Base-by-base conservation (phyloP, 2,888 invertebrate species). In the Drosophila mettleri region DNA sequence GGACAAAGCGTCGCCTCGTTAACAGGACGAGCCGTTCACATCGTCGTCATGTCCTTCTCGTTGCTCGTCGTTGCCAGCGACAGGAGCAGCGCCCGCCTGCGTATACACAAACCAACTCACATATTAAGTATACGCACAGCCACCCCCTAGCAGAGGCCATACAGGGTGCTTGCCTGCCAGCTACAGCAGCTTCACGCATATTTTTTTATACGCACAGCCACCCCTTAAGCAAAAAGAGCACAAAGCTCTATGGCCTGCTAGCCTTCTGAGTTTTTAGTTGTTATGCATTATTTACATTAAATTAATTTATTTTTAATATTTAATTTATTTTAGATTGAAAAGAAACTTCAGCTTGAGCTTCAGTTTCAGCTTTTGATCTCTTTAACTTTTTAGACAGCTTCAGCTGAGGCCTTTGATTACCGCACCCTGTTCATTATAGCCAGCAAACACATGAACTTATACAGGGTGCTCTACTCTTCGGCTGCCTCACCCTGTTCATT, bases 1-100 rank as follows among this genome's bases (percentile, higher is more conserved):
- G 90, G 78, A 74, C 81, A 69, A 72, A 63, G 62, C 49, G 75
- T 72, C 73, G 76, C 80, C 86, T 85, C 86, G 90, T 89, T 84
- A 84, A 89, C 82, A 49, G 79, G 86, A 68, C 86, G 83, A 65
- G 69, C 80, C 67, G 43, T 84, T 69, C 76, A 77, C 73, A 70
- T 61, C 75, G 76, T 70, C 54, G 64, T 55, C 69, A 79, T 49
- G 49, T 70, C 75, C 69, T 78, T 70, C 64, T 80, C 54, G 70
- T 41, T 51, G 59, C 52, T 55, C 69, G 63, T 38, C 66, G 68
- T 61, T 63, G 68, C 49, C 41, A 38, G 34, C 65, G 62, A 63
- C 71, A 65, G 68, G 67, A 69, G 69, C 38, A 54, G 53, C 53
- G 39, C 29, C 10, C 27, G 31, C 52, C 60, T 49, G 36, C 69